Percentiles rank a stretch among this genome's conserved stretches.
These are phyloP conservation scores for Drosophila insularis DNA, from an alignment of 1,140 invertebrate genomes.

Conservation along the genomic window DNA sequence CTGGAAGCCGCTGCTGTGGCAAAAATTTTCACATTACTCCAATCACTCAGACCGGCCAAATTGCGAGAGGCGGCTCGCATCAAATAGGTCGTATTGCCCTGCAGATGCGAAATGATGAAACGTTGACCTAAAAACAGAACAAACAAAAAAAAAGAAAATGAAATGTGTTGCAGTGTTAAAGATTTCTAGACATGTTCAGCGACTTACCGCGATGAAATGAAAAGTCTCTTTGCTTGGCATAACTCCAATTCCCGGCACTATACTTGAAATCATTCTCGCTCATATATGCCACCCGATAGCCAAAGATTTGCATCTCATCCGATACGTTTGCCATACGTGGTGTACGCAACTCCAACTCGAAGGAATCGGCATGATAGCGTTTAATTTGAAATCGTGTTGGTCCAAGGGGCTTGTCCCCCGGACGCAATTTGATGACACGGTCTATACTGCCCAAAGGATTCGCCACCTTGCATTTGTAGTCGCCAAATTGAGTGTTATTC, in stretches of 20 bases:
- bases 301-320: slow-evolving; percentile 78
- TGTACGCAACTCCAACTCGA: slow-evolving; percentile 81
- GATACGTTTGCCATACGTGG: slow-evolving; percentile 60
- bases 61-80: slow-evolving; percentile 82
- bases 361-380: slow-evolving; percentile 70
- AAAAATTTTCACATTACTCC: slow-evolving; percentile 67
- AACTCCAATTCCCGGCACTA: slow-evolving; percentile 75
- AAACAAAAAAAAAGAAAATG: background rate
- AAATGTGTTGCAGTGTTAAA: background rate
- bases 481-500: slow-evolving; percentile 83
- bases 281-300: slow-evolving; percentile 77
- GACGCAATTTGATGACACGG: slow-evolving; percentile 83
- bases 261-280: slow-evolving; percentile 71
- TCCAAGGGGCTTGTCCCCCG: slow-evolving; percentile 83
- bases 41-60: slow-evolving; percentile 82
- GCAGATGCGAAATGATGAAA: slow-evolving; percentile 73
- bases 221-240: slow-evolving; percentile 73
- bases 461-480: slow-evolving; percentile 84
- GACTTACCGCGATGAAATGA: slow-evolving; percentile 69
- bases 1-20: slow-evolving; percentile 52
- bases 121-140: slow-evolving; percentile 58
- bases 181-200: background rate
- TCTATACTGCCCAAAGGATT: slow-evolving; percentile 84
- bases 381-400: slow-evolving; percentile 80
- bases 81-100: slow-evolving; percentile 79